These are phyloP conservation scores for Poeciliopsis turneri DNA, from an alignment of 2,797 vertebrate genomes.

Conservation along the genomic window DNA sequence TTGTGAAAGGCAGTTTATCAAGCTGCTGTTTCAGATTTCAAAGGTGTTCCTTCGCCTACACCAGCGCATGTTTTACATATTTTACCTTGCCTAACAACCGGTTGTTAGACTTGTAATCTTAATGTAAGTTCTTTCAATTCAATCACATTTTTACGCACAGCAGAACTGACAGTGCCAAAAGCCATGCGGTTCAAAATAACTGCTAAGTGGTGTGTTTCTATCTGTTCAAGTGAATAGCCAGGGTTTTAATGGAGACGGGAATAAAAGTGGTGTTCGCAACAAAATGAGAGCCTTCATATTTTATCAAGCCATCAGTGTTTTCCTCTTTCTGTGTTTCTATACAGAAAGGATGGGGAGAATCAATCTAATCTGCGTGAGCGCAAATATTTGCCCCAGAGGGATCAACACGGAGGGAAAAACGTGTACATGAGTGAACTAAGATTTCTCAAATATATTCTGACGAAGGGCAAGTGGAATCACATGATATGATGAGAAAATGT, in stretches of 20 bases:
- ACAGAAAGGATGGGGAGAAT: slow-evolving; percentile 30
- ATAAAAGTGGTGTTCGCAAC: neutral
- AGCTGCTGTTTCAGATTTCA: slow-evolving; percentile 76
- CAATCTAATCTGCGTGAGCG: slow-evolving; percentile 42
- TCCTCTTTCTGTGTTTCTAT: slow-evolving; percentile 30
- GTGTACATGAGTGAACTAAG: slow-evolving; percentile 41
- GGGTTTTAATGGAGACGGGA: neutral
- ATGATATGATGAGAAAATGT: slow-evolving; percentile 3
- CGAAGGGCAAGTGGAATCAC: slow-evolving; percentile 14
- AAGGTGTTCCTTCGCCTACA: slow-evolving; percentile 71
- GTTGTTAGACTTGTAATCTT: slow-evolving; percentile 71
- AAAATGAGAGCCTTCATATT: slow-evolving; percentile 35
- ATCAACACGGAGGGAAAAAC: slow-evolving; percentile 30
- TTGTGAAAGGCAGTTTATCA: slow-evolving; percentile 72
- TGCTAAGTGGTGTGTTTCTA: slow-evolving; percentile 13
- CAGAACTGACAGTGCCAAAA: slow-evolving; percentile 60
- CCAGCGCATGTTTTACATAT: slow-evolving; percentile 67
- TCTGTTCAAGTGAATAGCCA: slow-evolving; percentile 24
- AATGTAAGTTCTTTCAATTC: slow-evolving; percentile 72
- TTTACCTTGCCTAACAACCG: slow-evolving; percentile 58
- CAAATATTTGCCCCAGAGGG: slow-evolving; percentile 56
- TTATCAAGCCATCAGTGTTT: slow-evolving; percentile 27
- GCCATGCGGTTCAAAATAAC: slow-evolving; percentile 52
- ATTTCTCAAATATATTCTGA: slow-evolving; percentile 32
- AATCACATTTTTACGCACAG: slow-evolving; percentile 61